Evolutionary conservation across 2,888 invertebrate genomes (phyloP), one percentile per base, ranked within the genome.

Genomic region (Apeira syringaria): DNA sequence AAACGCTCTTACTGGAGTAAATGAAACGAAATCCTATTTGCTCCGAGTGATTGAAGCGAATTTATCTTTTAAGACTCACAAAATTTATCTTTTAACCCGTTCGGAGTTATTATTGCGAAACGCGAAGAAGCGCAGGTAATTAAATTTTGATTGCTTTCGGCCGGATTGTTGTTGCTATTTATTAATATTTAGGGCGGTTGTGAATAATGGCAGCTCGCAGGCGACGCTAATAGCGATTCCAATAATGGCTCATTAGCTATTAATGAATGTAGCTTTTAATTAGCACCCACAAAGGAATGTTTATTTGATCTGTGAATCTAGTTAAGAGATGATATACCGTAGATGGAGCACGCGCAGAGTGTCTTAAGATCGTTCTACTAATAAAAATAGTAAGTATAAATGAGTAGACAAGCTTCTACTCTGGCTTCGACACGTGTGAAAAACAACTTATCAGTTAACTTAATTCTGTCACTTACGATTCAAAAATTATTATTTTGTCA

Each of bases 21-120:
- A 87, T 85, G 82, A 85, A 85, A 86, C 76, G 81, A 80, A 87
- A 87, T 85, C 84, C 86, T 84, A 86, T 88, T 88, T 86, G 83
- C 85, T 76, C 71, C 78, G 76, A 80, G 74, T 86, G 88, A 89
- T 86, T 87, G 85, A 86, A 81, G 80, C 73, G 75, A 85, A 84
- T 85, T 85, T 86, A 84, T 86, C 85, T 85, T 88, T 82, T 80
- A 78, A 85, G 82, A 86, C 80, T 87, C 82, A 80, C 74, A 76
- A 80, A 55, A 83, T 83, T 80, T 82, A 82, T 83, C 81, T 83
- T 81, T 65, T 46, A 74, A 75, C 74, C 73, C 72, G 61, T 74
- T 70, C 62, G 65, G 65, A 49, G 49, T 38, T 47, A 49, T 50
- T 73, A 77, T 77, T 72, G 69, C 66, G 60, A 66, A 71, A 68